phyloP scores from a whole-genome alignment of 2,113 vertebrate genomes.

The Fukomys damarensis region DNA sequence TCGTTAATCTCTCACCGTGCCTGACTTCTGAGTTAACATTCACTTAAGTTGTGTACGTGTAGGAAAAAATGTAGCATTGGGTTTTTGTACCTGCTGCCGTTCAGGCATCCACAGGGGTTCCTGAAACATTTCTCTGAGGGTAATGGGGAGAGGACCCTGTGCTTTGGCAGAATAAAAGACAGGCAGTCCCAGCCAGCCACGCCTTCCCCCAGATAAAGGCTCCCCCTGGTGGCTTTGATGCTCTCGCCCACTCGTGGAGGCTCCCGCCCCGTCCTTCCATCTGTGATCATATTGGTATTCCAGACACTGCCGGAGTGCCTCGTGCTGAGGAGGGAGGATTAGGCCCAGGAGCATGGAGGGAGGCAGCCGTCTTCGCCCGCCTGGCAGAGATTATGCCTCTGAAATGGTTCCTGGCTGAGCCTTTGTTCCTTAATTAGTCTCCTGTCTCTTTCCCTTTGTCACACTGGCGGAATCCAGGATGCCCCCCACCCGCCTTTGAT shows the following conservation, averaged over 20 bases:
- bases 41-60: background rate
- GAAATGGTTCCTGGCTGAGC: slow-evolving; percentile 57
- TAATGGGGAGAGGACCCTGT: background rate
- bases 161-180: background rate
- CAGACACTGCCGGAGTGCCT: slow-evolving; percentile 50
- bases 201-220: background rate
- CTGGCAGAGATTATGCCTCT: slow-evolving; percentile 74
- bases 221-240: slow-evolving; percentile 44
- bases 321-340: slow-evolving; percentile 70
- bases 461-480: slow-evolving; percentile 42
- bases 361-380: slow-evolving; percentile 29
- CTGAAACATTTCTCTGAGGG: too few relatives aligned
- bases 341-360: slow-evolving; percentile 62
- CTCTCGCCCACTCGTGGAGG: slow-evolving; percentile 15
- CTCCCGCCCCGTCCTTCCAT: slow-evolving; percentile 64
- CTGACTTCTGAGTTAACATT: background rate
- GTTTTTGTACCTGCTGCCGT: background rate
- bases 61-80: background rate
- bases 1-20: background rate
- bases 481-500: background rate
- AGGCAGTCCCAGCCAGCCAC: background rate
- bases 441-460: slow-evolving; percentile 67
- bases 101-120: background rate
- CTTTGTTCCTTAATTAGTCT: slow-evolving; percentile 74
- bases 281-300: slow-evolving; percentile 78